phyloP scores from a whole-genome alignment of 2,797 vertebrate species.

The Scyliorhinus canicula region DNA sequence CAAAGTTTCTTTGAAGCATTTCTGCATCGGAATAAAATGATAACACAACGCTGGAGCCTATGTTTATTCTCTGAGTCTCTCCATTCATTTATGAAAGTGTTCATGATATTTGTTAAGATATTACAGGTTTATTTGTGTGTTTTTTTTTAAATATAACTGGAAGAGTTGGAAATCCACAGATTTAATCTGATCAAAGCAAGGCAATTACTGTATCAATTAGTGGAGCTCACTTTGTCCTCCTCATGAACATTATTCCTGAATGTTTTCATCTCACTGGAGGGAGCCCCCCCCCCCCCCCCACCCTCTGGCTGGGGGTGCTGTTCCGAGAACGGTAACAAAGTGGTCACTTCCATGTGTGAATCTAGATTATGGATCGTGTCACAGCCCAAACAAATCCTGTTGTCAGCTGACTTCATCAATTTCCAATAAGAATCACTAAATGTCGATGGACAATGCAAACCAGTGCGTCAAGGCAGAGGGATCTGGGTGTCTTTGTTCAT shows the following conservation, averaged over 20 bases:
- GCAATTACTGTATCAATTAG: background rate
- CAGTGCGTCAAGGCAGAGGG: too few species aligned
- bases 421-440: background rate
- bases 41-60: constrained; percentile 1
- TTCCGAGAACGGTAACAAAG: too few species aligned
- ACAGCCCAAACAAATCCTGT: background rate
- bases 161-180: background rate
- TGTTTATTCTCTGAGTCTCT: background rate
- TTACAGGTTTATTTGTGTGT: background rate
- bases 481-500: too few species aligned
- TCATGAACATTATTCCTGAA: background rate
- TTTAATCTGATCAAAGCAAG: background rate
- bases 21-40: constrained; percentile 34
- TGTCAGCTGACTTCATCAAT: background rate
- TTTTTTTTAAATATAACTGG: background rate
- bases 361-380: background rate
- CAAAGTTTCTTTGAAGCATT: constrained; percentile 25
- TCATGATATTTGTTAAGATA: background rate
- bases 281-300: too few species aligned
- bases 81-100: background rate
- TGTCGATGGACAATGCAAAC: background rate
- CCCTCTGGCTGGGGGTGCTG: too few species aligned
- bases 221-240: too few species aligned
- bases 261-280: too few species aligned
- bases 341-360: background rate